Conservation (phyloP, 1,140 invertebrate genomes). For the Campoletis sonorensis region DNA sequence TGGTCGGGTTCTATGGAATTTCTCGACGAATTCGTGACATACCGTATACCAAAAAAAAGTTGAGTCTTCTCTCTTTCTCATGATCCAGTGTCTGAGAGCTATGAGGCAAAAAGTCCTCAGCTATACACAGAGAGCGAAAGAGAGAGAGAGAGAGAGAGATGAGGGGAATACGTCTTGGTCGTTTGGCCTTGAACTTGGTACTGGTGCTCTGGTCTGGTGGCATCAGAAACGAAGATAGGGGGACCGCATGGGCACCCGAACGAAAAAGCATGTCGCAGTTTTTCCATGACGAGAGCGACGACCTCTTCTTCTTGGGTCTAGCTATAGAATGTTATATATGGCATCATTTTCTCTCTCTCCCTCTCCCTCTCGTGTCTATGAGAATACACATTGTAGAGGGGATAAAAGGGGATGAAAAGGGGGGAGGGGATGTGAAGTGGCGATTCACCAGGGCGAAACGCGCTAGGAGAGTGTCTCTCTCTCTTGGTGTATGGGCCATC, state of each 20-base stretch:
- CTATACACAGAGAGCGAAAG: background rate
- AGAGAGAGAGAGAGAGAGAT: background rate
- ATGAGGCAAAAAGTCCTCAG: slow-evolving; percentile 5
- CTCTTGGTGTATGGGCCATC: slow-evolving; percentile 47
- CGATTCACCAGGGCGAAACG: slow-evolving; percentile 65
- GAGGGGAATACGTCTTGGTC: slow-evolving; percentile 50
- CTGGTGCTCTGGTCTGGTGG: slow-evolving; percentile 53
- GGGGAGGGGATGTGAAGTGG: slow-evolving; percentile 36
- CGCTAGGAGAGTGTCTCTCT: slow-evolving; percentile 14
- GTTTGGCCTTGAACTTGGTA: slow-evolving; percentile 67
- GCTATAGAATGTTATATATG: slow-evolving; percentile 9
- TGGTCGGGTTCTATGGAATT: background rate
- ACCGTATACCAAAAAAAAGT: slow-evolving; percentile 53
- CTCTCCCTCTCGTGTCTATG: slow-evolving; percentile 6
- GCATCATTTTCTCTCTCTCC: background rate
- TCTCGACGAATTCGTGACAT: slow-evolving; percentile 25
- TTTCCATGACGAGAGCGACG: slow-evolving; percentile 60
- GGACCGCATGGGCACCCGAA: slow-evolving; percentile 49
- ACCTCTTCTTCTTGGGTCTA: slow-evolving; percentile 43
- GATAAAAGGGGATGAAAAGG: slow-evolving; percentile 32
- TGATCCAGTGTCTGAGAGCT: slow-evolving; percentile 5
- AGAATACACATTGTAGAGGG: background rate
- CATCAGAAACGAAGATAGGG: slow-evolving; percentile 36
- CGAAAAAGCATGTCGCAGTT: slow-evolving; percentile 70
- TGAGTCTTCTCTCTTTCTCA: slow-evolving; percentile 51